These are phyloP conservation scores for Xiphorhynchus elegans DNA, from an alignment of 2,113 vertebrate genomes.

Conservation along the genomic window DNA sequence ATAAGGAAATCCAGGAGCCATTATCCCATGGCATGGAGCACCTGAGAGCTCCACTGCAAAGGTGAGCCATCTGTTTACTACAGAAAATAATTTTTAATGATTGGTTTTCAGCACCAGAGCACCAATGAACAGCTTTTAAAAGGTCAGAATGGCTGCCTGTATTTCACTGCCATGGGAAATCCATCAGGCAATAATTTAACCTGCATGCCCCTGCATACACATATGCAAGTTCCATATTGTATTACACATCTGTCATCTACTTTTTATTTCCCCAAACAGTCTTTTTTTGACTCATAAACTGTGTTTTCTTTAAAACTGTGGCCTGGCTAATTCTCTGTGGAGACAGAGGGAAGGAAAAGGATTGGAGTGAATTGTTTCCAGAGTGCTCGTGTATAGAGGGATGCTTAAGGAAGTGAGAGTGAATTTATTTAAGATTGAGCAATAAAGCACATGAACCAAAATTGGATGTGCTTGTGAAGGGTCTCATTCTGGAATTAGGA, in stretches of 20 bases:
- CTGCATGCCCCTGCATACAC: background rate
- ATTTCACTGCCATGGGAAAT: slow-evolving; percentile 19
- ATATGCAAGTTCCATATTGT: background rate
- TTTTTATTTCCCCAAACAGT: slow-evolving; percentile 34
- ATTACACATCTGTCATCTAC: slow-evolving; percentile 31
- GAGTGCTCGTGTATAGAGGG: background rate
- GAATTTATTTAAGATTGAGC: background rate
- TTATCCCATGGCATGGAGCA: background rate
- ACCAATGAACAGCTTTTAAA: background rate
- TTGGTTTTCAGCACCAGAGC: slow-evolving; percentile 12
- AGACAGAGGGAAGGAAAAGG: slow-evolving; percentile 5
- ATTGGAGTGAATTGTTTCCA: slow-evolving; percentile 25
- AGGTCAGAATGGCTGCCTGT: background rate
- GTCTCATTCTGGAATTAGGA: background rate
- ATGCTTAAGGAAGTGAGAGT: background rate
- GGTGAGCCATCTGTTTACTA: slow-evolving; percentile 23
- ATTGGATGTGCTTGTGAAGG: background rate
- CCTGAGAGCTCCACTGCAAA: background rate
- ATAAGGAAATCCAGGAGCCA: background rate
- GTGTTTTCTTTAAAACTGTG: slow-evolving; percentile 18
- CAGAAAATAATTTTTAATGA: slow-evolving; percentile 24
- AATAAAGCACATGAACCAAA: background rate
- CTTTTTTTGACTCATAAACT: slow-evolving; percentile 36
- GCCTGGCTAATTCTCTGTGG: background rate
- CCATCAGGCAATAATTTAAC: slow-evolving; percentile 33